These are phyloP conservation scores for Pollenia amentaria DNA, from an alignment of 2,888 invertebrate species.

Conservation along the genomic window DNA sequence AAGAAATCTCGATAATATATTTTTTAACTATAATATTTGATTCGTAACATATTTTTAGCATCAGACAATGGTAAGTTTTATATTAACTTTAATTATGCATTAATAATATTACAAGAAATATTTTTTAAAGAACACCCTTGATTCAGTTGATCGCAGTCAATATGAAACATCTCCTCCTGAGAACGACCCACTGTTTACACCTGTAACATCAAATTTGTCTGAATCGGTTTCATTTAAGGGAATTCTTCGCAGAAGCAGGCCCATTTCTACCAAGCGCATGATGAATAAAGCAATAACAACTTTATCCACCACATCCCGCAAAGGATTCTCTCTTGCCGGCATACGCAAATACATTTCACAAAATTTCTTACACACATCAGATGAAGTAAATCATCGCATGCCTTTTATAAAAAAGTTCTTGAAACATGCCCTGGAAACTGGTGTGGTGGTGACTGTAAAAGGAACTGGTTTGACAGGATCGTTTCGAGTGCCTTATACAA, in stretches of 20 bases:
- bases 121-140: background rate
- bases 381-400: slow-evolving; percentile 46
- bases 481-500: slow-evolving; percentile 67
- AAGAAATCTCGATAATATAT: background rate
- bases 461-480: slow-evolving; percentile 72
- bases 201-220: background rate
- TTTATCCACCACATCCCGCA: slow-evolving; percentile 42
- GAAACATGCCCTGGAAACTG: slow-evolving; percentile 57
- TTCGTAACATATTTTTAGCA: no score
- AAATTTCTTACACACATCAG: slow-evolving; percentile 37
- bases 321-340: slow-evolving; percentile 63
- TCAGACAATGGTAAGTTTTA: background rate
- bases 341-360: slow-evolving; percentile 70
- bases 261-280: slow-evolving; percentile 65
- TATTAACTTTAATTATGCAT: background rate
- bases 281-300: slow-evolving; percentile 66
- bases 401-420: slow-evolving; percentile 66
- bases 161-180: background rate
- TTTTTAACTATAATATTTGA: no score
- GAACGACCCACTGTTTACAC: background rate
- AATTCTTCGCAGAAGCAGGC: background rate
- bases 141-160: background rate
- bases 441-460: slow-evolving; percentile 63
- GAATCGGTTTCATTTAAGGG: background rate
- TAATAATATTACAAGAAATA: background rate